Evolutionary conservation across 2,113 vertebrate genomes (phyloP).

Genomic region (Agapornis roseicollis): DNA sequence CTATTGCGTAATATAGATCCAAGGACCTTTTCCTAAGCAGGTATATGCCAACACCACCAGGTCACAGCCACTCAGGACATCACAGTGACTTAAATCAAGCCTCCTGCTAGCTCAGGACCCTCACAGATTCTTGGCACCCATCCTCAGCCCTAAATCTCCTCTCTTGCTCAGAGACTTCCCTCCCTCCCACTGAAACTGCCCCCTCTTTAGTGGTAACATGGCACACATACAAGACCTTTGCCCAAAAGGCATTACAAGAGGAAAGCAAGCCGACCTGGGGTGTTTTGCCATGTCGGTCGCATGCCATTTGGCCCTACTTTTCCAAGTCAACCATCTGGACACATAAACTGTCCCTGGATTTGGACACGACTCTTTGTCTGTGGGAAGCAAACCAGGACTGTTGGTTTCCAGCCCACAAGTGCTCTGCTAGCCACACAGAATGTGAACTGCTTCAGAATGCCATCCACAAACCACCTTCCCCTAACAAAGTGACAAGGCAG

Average conservation of each 20-base stretch:
- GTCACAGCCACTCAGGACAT: background rate
- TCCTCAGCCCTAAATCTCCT: background rate
- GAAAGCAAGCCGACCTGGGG: background rate
- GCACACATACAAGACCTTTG: background rate
- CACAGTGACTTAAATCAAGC: background rate
- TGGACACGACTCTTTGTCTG: background rate
- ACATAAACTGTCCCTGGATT: background rate
- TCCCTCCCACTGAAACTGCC: background rate
- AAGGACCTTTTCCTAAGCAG: background rate
- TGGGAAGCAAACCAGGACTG: background rate
- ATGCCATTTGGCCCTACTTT: background rate
- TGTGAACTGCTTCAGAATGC: background rate
- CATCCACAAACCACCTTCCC: background rate
- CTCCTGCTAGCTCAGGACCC: background rate
- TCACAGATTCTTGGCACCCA: fast-evolving
- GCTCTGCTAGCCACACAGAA: background rate
- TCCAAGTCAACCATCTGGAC: background rate
- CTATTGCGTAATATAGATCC: background rate
- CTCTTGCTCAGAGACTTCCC: background rate
- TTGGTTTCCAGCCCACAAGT: background rate
- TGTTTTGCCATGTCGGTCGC: fast-evolving
- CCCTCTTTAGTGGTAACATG: background rate
- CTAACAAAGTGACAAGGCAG: background rate
- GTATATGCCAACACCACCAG: background rate
- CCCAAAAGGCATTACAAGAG: background rate